Percentiles rank a stretch among this genome's conserved stretches.
These are phyloP conservation scores for Liopterus haemorrhoidalis DNA, from an alignment of 2,888 invertebrate species.

Conservation along the genomic window DNA sequence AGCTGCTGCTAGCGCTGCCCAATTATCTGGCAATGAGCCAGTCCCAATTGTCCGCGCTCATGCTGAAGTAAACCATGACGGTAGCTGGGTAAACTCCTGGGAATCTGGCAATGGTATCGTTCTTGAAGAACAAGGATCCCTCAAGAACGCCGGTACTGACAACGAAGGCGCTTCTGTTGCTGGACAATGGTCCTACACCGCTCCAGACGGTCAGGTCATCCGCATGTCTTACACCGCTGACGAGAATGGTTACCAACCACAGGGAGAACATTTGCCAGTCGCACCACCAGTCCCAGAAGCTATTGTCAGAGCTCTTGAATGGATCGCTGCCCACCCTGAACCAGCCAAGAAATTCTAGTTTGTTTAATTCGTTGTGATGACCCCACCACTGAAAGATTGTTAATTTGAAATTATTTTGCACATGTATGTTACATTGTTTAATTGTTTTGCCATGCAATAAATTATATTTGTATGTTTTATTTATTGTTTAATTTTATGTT, in stretches of 20 bases:
- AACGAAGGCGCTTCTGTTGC: slow-evolving; percentile 51
- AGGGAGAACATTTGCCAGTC: slow-evolving; percentile 48
- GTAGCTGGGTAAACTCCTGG: slow-evolving; percentile 48
- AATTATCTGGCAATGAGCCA: slow-evolving; percentile 33
- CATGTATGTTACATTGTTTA: too few relatives aligned
- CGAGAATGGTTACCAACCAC: slow-evolving; percentile 46
- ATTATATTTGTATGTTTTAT: too few relatives aligned
- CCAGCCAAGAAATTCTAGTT: slow-evolving; percentile 12
- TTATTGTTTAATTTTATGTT: too few relatives aligned
- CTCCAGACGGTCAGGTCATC: slow-evolving; percentile 20
- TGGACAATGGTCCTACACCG: slow-evolving; percentile 20
- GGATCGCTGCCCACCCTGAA: slow-evolving; percentile 57
- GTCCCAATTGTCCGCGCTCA: slow-evolving; percentile 39
- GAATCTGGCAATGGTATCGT: slow-evolving; percentile 56
- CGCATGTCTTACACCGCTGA: slow-evolving; percentile 46
- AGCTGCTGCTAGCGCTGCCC: slow-evolving; percentile 34
- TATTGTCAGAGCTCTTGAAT: slow-evolving; percentile 61
- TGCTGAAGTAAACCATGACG: slow-evolving; percentile 47
- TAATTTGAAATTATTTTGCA: too few relatives aligned
- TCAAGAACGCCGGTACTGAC: slow-evolving; percentile 53
- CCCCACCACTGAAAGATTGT: too few relatives aligned
- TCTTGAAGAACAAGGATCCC: slow-evolving; percentile 53
- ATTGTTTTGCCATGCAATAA: too few relatives aligned
- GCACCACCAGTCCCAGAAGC: slow-evolving; percentile 60
- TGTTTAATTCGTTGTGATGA: too few relatives aligned